phyloP scores from a whole-genome alignment of 2,797 vertebrate species.

The Clarias fuscus region DNA sequence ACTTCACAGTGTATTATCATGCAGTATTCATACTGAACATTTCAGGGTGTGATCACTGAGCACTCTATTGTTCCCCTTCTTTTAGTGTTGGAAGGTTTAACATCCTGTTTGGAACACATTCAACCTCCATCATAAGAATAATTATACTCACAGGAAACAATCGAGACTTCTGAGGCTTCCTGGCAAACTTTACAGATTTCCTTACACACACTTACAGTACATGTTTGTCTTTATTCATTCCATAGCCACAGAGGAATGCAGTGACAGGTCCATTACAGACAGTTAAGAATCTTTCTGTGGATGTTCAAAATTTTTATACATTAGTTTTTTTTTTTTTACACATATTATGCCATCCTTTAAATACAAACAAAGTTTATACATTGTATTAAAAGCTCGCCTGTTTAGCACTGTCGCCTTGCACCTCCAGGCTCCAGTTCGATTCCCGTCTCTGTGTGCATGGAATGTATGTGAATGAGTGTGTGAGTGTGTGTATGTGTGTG shows the following conservation, averaged over 20 bases:
- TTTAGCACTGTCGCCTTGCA: too few relatives aligned
- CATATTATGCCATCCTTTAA: neutral
- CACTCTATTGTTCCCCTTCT: neutral
- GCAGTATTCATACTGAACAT: neutral
- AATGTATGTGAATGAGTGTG: too few relatives aligned
- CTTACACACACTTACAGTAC: neutral
- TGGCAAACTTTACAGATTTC: constrained; percentile 23
- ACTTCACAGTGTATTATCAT: neutral
- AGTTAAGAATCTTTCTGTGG: neutral
- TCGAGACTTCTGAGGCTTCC: constrained; percentile 14
- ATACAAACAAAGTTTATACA: too few relatives aligned
- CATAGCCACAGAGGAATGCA: constrained; percentile 3
- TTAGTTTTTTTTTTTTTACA: neutral
- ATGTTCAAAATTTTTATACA: neutral
- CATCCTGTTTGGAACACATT: constrained; percentile 27
- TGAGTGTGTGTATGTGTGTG: too few relatives aligned
- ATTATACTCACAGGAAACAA: constrained; percentile 36
- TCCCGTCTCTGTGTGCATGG: too few relatives aligned
- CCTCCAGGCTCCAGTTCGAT: too few relatives aligned
- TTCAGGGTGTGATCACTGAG: neutral
- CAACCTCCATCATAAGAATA: neutral
- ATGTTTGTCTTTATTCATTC: constrained; percentile 13
- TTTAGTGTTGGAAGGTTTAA: neutral
- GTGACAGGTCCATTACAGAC: neutral
- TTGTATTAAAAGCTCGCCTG: neutral